These are phyloP conservation scores for Phoenicopterus ruber DNA, from an alignment of 2,113 vertebrate species.

Conservation along the genomic window DNA sequence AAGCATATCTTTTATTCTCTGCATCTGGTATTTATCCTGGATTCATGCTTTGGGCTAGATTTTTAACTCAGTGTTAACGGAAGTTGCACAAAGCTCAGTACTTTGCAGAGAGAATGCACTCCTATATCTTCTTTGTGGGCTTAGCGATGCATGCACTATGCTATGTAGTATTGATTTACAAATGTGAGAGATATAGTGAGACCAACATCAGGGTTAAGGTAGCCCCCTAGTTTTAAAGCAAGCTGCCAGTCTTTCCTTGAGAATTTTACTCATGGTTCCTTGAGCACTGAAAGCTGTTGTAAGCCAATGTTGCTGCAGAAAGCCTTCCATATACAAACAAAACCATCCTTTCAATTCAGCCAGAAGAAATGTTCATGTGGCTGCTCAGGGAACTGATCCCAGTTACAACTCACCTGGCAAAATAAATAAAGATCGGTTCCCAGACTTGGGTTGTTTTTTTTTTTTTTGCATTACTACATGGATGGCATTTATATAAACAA, in stretches of 20 bases:
- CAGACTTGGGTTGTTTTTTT: background rate
- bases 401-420: background rate
- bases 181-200: background rate
- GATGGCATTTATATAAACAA: background rate
- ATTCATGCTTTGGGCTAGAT: slow-evolving; percentile 7
- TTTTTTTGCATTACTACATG: background rate
- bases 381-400: background rate
- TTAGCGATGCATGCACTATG: background rate
- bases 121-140: background rate
- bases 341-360: background rate
- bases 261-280: background rate
- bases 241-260: background rate
- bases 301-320: background rate
- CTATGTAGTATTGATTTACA: background rate
- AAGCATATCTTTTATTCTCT: slow-evolving; percentile 1
- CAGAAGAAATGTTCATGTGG: background rate
- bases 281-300: background rate
- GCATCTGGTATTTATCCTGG: slow-evolving; percentile 12
- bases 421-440: background rate
- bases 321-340: background rate
- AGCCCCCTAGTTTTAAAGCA: background rate
- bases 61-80: slow-evolving; percentile 22
- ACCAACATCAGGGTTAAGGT: background rate
- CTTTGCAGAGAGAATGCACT: background rate
- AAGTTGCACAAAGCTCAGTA: background rate